phyloP scores from a whole-genome alignment of 1,140 invertebrate species.

The Lerema accius region DNA sequence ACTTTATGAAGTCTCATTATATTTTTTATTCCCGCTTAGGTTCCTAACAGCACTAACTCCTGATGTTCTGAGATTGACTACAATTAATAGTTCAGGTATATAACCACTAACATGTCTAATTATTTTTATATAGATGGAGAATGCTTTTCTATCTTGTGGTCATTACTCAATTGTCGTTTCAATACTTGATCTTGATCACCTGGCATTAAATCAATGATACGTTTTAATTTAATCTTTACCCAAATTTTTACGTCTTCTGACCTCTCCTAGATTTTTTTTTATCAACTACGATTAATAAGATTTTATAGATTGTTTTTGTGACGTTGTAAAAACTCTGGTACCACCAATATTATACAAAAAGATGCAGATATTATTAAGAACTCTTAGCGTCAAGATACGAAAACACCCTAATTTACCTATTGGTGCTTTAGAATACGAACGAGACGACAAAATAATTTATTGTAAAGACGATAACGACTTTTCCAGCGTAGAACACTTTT shows the following conservation, averaged over 20 bases:
- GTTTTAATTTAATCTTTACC: background rate
- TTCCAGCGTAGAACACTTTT: too few relatives aligned
- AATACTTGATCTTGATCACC: background rate
- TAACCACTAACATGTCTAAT: constrained; percentile 59
- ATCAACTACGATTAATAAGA: too few relatives aligned
- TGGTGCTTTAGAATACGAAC: too few relatives aligned
- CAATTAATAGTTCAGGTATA: constrained; percentile 83
- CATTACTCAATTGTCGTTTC: constrained; percentile 12
- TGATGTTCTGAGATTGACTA: constrained; percentile 81
- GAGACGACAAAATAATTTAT: too few relatives aligned
- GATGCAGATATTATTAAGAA: too few relatives aligned
- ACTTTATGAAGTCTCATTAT: background rate
- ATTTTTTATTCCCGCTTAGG: constrained; percentile 67
- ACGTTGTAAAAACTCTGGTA: too few relatives aligned
- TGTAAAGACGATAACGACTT: too few relatives aligned
- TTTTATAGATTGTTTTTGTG: too few relatives aligned
- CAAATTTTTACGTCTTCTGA: background rate
- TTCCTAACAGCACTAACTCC: constrained; percentile 83
- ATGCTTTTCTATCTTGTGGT: constrained; percentile 60
- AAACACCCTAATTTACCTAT: too few relatives aligned
- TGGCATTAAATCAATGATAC: background rate
- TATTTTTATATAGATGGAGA: constrained; percentile 64
- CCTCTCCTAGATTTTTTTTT: too few relatives aligned
- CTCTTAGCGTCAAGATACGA: too few relatives aligned
- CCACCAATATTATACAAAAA: too few relatives aligned